Evolutionary conservation across 2,113 vertebrate genomes (phyloP), one percentile per base, ranked within the genome.

Genomic region (Cephalopterus ornatus): DNA sequence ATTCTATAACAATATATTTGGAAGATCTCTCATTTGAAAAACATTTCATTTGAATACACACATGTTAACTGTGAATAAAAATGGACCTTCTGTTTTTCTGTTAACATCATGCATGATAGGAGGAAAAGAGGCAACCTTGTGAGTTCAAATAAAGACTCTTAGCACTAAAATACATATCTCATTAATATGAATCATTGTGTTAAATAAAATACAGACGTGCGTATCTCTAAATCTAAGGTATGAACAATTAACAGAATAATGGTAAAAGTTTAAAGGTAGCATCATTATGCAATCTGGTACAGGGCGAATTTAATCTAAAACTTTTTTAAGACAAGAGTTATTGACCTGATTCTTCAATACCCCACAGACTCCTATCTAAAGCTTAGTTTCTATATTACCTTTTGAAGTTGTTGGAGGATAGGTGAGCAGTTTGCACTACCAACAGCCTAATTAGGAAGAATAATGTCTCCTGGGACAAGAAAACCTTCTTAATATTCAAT

Each of bases 291-390:
- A 93, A 95, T 92, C 8, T 95, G 58, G 59, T 75, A 15, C 49
- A 81, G 73, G 79, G 78, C 10, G 4, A n/a, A 92, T 95, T 87
- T 95, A 75, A 76, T 85, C 35, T 91, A 78, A 91, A 94, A 94
- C 82, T 97, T 95, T 93, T 91, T 66, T 72, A 96, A 95, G 63
- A 80, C 81, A 91, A 79, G 46, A 30, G n/a, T 95, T 94, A 95
- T 95, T 98, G 96, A 97, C 95, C 97, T 97, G 83, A 91, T 97
- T 98, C 74, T 62, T 87, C 73, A 96, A 97, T 96, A 86, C 96
- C 72, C 95, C 39, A 61, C 16, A 92, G 94, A 96, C 85, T 96
- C 17, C 73, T 82, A 89, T 97, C 72, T 90, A 94, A 95, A 95
- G 68, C 91, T 97, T 85, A 63, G 24, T 81, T 97, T 83, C 75